phyloP scores from a whole-genome alignment of 2,888 invertebrate genomes.

The Thymelicus acteon region DNA sequence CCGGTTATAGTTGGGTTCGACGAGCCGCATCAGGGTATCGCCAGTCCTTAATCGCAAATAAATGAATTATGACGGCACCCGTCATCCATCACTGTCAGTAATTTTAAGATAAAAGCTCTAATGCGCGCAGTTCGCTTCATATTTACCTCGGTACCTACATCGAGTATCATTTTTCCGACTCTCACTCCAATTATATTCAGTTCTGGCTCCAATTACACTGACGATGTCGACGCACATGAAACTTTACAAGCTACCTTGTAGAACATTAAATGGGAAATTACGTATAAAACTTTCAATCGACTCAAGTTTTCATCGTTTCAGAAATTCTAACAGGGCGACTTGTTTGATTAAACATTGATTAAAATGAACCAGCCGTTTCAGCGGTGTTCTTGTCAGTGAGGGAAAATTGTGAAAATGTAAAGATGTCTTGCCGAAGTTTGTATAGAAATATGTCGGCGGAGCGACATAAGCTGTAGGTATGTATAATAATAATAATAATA shows the following conservation, averaged over 20 bases:
- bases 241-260: slow-evolving; percentile 4
- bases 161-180: slow-evolving; percentile 18
- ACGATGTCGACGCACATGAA: slow-evolving; percentile 6
- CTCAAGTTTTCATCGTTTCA: slow-evolving; percentile 16
- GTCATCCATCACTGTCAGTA: slow-evolving; percentile 74
- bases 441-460: background rate
- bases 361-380: slow-evolving; percentile 14
- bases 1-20: slow-evolving; percentile 33
- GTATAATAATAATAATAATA: too few species aligned
- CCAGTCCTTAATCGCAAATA: slow-evolving; percentile 69
- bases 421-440: slow-evolving; percentile 7
- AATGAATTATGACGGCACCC: slow-evolving; percentile 70
- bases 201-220: slow-evolving; percentile 5
- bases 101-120: slow-evolving; percentile 75
- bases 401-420: slow-evolving; percentile 15
- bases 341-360: slow-evolving; percentile 29
- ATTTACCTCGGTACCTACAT: background rate
- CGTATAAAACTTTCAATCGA: slow-evolving; percentile 22
- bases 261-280: slow-evolving; percentile 21
- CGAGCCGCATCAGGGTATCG: slow-evolving; percentile 41
- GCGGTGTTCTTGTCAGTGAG: slow-evolving; percentile 16
- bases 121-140: slow-evolving; percentile 54
- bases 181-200: slow-evolving; percentile 16
- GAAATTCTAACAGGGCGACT: slow-evolving; percentile 19
- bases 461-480: background rate